phyloP scores from a whole-genome alignment of 1,140 invertebrate genomes.

The Drosophila jambulina region DNA sequence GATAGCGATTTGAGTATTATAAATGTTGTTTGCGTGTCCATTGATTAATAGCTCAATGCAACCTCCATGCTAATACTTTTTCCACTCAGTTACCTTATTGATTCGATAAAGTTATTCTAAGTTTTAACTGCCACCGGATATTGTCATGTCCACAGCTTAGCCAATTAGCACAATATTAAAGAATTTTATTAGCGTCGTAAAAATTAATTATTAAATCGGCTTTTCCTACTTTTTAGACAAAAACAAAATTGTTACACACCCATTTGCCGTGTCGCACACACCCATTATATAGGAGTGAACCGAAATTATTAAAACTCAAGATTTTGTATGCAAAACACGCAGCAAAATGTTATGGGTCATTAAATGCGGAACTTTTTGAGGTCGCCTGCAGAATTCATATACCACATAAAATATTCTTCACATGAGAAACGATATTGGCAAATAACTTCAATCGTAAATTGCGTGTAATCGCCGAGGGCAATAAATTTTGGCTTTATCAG shows the following conservation, averaged over 20 bases:
- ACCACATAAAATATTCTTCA: conserved; percentile 24
- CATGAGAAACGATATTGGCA: conserved; percentile 68
- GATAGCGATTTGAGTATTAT: not conserved
- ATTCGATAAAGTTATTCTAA: conserved; percentile 34
- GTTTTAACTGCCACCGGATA: conserved; percentile 63
- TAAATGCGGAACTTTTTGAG: conserved; percentile 66
- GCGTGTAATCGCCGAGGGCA: conserved; percentile 70
- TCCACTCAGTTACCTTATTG: not conserved
- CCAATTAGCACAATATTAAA: conserved; percentile 70
- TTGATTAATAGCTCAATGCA: not conserved
- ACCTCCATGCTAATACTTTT: not conserved
- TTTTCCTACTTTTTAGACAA: conserved; percentile 47
- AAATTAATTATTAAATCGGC: conserved; percentile 41
- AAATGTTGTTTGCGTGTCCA: not conserved
- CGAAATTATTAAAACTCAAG: conserved; percentile 36
- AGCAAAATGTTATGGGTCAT: conserved; percentile 62
- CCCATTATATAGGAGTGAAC: conserved; percentile 39
- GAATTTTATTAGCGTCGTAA: conserved; percentile 61
- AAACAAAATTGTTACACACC: conserved; percentile 17
- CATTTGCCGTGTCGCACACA: conserved; percentile 56
- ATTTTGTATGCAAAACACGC: conserved; percentile 28
- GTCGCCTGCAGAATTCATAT: conserved; percentile 22
- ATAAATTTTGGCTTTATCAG: conserved; percentile 70
- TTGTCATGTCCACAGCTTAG: conserved; percentile 42
- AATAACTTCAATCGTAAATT: conserved; percentile 75